Conservation (phyloP, 2,888 invertebrate species). For the Heliothis peltigera region DNA sequence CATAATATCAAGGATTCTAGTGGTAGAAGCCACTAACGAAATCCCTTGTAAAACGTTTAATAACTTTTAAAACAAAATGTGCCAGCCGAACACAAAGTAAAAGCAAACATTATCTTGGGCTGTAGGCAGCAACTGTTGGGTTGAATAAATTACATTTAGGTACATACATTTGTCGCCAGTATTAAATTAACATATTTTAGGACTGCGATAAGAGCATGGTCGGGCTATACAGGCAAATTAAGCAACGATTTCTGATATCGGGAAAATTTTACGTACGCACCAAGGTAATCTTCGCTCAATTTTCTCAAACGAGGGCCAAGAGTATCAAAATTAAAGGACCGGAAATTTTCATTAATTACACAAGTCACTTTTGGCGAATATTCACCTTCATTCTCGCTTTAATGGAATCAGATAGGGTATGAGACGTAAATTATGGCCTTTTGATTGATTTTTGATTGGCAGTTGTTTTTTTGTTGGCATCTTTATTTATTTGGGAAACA, state of each 20-base stretch:
- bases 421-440: conserved; percentile 40
- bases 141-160: conserved; percentile 51
- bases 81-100: conserved; percentile 24
- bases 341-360: conserved; percentile 48
- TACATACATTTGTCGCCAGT: conserved; percentile 48
- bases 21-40: conserved; percentile 13
- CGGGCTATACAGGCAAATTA: conserved; percentile 40
- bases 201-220: conserved; percentile 42
- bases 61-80: conserved; percentile 45
- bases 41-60: conserved; percentile 30
- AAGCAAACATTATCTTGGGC: conserved; percentile 41
- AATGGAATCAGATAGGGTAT: conserved; percentile 41
- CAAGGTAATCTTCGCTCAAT: conserved; percentile 19
- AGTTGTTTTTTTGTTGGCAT: conserved; percentile 11
- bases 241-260: conserved; percentile 41
- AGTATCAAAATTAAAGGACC: conserved; percentile 36
- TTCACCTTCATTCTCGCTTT: conserved; percentile 44
- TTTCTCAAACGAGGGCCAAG: conserved; percentile 27
- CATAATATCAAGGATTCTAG: conserved; percentile 17
- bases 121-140: conserved; percentile 43
- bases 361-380: conserved; percentile 43
- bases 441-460: conserved; percentile 34
- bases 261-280: conserved; percentile 25
- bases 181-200: conserved; percentile 50
- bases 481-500: too few species aligned